phyloP scores from a whole-genome alignment of 1,140 invertebrate genomes.

The Chironomus striatipennis region DNA sequence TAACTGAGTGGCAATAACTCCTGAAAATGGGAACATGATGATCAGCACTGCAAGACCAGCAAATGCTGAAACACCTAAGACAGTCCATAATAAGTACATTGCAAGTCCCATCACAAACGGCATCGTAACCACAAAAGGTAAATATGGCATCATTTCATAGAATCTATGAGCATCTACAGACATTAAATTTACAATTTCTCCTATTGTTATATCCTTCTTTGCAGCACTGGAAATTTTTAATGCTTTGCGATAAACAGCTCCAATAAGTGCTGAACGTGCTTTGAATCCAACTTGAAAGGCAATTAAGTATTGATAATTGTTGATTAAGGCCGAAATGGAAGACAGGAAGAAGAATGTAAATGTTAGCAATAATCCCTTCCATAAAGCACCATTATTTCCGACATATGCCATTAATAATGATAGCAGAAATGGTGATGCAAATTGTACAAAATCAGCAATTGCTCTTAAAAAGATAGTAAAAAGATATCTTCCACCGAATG shows the following conservation, averaged over 20 bases:
- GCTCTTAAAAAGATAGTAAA: slow-evolving; percentile 68
- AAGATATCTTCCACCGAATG: slow-evolving; percentile 70
- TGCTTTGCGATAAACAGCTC: slow-evolving; percentile 83
- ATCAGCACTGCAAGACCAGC: slow-evolving; percentile 49
- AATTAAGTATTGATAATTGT: slow-evolving; percentile 53
- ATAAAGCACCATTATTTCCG: not conserved
- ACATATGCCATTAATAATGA: slow-evolving; percentile 41
- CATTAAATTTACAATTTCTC: slow-evolving; percentile 19
- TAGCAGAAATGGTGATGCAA: slow-evolving; percentile 69
- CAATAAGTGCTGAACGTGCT: slow-evolving; percentile 77
- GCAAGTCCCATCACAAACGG: slow-evolving; percentile 49
- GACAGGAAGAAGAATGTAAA: not conserved
- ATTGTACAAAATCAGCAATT: slow-evolving; percentile 72
- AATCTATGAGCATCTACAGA: not conserved
- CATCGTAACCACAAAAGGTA: slow-evolving; percentile 30
- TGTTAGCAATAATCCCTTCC: not conserved
- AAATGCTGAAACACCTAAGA: slow-evolving; percentile 43
- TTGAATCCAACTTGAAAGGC: slow-evolving; percentile 82
- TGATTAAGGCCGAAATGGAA: not conserved
- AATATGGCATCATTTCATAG: slow-evolving; percentile 57
- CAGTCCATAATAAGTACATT: slow-evolving; percentile 48
- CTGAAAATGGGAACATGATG: slow-evolving; percentile 16
- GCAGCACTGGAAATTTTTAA: slow-evolving; percentile 61
- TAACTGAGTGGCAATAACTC: not conserved
- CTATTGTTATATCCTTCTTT: not conserved